A percentile compares a stretch with the other conserved stretches of the same genome.
These are phyloP conservation scores for Helobdella robusta DNA, from an alignment of 2,888 invertebrate genomes.

Conservation along the genomic window DNA sequence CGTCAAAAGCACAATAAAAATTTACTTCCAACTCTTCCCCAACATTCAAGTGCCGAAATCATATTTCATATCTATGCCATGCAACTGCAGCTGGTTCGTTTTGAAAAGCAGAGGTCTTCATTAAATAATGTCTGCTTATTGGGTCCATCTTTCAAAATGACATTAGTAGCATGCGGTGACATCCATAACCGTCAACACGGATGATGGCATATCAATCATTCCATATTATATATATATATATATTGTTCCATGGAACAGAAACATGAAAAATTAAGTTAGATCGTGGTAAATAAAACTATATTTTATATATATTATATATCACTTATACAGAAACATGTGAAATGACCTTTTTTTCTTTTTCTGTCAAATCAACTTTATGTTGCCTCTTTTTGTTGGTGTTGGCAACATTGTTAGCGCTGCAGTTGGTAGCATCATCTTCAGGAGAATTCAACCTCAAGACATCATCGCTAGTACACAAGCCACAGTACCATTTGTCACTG, in stretches of 20 bases:
- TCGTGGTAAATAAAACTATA: not conserved
- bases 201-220: not conserved
- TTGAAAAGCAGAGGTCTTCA: too few relatives aligned
- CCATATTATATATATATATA: not conserved
- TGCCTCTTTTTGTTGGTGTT: conserved; percentile 46
- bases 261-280: not conserved
- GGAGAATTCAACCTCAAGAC: conserved; percentile 38
- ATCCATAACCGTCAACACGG: too few relatives aligned
- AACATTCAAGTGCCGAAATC: too few relatives aligned
- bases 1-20: too few relatives aligned
- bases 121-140: too few relatives aligned
- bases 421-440: conserved; percentile 30
- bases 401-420: too few relatives aligned
- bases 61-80: too few relatives aligned
- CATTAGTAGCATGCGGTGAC: too few relatives aligned
- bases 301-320: not conserved
- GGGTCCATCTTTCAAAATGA: too few relatives aligned
- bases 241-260: not conserved
- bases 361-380: conserved; percentile 45
- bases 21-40: too few relatives aligned
- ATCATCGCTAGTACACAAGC: conserved; percentile 72
- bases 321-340: not conserved
- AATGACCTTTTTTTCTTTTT: conserved; percentile 43
- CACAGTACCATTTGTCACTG: conserved; percentile 79
- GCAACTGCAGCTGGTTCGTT: too few relatives aligned